Evolutionary conservation across 2,113 vertebrate species (phyloP).

Genomic region (Scomber japonicus): DNA sequence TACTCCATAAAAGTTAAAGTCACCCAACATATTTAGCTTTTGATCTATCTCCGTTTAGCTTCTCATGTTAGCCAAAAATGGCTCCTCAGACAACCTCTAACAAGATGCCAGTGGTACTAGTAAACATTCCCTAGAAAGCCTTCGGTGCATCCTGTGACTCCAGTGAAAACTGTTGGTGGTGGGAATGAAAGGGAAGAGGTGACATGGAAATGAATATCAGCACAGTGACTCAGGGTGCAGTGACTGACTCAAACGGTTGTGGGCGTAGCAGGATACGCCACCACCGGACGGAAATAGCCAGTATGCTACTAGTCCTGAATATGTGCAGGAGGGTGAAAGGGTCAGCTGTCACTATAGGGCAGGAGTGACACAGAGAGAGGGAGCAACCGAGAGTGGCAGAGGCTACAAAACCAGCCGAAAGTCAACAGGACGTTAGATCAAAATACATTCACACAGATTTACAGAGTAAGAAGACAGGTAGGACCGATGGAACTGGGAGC

Average conservation of each 20-base stretch:
- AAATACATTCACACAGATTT: neutral
- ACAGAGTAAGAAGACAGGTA: constrained; percentile 1
- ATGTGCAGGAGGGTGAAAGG: constrained; percentile 68
- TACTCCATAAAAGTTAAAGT: neutral
- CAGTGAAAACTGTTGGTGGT: constrained; percentile 5
- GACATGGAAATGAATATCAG: constrained; percentile 32
- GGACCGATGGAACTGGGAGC: constrained; percentile 1
- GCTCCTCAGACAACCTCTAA: neutral
- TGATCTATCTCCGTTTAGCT: neutral
- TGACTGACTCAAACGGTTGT: constrained; percentile 79
- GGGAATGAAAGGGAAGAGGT: constrained; percentile 20
- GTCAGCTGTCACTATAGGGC: constrained; percentile 79
- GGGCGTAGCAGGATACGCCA: constrained; percentile 41
- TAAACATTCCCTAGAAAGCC: constrained; percentile 49
- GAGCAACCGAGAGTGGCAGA: constrained; percentile 19
- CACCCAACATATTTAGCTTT: neutral
- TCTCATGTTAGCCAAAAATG: neutral
- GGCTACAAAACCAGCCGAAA: constrained; percentile 9
- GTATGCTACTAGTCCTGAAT: constrained; percentile 52
- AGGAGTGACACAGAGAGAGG: constrained; percentile 49
- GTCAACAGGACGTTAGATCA: constrained; percentile 10
- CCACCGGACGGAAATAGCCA: constrained; percentile 76
- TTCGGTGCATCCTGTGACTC: constrained; percentile 10
- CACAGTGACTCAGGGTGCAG: constrained; percentile 49
- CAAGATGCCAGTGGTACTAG: neutral